Base-by-base conservation (phyloP, 92 coral and sea anemone genomes). In the Porites cylindrica region DNA sequence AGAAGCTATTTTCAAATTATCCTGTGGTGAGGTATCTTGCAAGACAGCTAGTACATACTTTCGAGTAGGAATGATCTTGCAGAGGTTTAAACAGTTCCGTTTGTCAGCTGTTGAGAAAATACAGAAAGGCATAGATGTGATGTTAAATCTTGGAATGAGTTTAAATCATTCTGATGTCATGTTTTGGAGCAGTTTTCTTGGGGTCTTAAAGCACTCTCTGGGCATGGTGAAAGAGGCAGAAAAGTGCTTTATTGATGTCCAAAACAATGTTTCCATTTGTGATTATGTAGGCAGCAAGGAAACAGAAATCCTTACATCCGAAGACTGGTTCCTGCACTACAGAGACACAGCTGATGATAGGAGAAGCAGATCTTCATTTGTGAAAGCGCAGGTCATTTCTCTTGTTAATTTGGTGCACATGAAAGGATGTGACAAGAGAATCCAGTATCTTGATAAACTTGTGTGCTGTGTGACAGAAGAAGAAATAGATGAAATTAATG, bases 31-130 rank as follows among this genome's bases (percentile, higher is more conserved):
- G 18, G 23, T 1, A 51, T 76, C 80, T 1, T 16, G 6, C 8
- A 56, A 58, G 67, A 76, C 52, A 16, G 80, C 67, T 3, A 16
- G 50, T 54, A 26, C 66, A 1, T 76, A 54, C 66, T 14, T 76
- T 11, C 68, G 58, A 60, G 53, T 19, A 20, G 80, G 56, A 54
- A 43, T 20, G 4, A 58, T 76, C 13, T 24, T 58, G 65, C 65
- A 58, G 24, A 76, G n/a, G 66, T 18, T 8, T 16, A 18, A 50
- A 26, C 20, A 54, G 26, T 76, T 24, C 67, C 23, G 38, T 18
- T n/a, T 1, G 10, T 51, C 80, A 76, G 80, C 80, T 60, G 47
- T 23, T 4, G 80, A 76, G 13, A 54, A 76, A 21, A 26, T 20
- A 16, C 26, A 54, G 67, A 76, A 76, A 60, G 66, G 66, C 80